Evolutionary conservation across 2,113 vertebrate genomes (phyloP).

Genomic region (Gallinago media): DNA sequence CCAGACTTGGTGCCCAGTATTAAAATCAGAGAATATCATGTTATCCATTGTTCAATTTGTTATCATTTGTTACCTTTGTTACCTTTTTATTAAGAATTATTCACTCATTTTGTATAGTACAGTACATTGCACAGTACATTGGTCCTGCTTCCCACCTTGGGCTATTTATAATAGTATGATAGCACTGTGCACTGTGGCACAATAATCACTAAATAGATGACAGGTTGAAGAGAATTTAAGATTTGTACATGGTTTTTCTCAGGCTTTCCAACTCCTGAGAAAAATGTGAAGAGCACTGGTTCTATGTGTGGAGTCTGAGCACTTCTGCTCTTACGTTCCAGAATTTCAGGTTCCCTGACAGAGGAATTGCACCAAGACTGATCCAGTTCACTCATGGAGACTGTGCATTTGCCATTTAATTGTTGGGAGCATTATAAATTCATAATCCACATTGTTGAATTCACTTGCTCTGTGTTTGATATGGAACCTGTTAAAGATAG

Average conservation of each 20-base stretch:
- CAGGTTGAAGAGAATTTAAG: neutral
- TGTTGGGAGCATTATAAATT: neutral
- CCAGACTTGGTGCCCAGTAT: neutral
- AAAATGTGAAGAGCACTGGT: neutral
- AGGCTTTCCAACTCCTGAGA: neutral
- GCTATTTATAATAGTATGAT: no score
- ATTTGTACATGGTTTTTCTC: neutral
- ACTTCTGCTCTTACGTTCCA: neutral
- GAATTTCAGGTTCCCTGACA: neutral
- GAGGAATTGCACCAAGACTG: neutral
- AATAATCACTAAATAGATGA: neutral
- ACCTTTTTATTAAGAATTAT: neutral
- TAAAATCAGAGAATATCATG: neutral
- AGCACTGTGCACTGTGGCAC: neutral
- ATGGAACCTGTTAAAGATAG: neutral
- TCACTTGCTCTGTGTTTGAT: neutral
- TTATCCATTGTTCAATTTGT: neutral
- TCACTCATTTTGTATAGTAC: rapidly evolving
- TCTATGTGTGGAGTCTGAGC: neutral
- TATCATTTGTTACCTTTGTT: neutral
- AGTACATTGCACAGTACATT: neutral
- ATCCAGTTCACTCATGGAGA: neutral
- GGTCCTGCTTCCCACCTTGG: neutral
- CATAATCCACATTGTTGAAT: neutral
- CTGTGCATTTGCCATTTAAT: neutral